Conservation (phyloP, 1,140 invertebrate species). For the Trichogramma pretiosum region DNA sequence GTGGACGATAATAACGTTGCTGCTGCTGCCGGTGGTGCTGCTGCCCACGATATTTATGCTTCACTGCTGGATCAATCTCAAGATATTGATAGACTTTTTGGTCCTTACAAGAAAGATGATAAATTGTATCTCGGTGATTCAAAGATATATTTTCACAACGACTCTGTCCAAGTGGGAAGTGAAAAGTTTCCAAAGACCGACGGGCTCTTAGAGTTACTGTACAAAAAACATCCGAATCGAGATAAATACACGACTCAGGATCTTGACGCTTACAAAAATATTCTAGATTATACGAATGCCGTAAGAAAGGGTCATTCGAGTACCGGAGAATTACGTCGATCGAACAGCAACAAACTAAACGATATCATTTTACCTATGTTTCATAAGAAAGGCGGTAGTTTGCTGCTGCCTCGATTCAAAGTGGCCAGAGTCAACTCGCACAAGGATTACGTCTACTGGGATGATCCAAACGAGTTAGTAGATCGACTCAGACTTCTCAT, state of each 20-base stretch:
- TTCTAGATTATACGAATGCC: conserved; percentile 20
- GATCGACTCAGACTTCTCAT: conserved; percentile 30
- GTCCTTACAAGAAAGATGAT: conserved; percentile 1
- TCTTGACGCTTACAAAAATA: conserved; percentile 13
- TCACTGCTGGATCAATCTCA: no score
- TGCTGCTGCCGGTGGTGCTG: background rate
- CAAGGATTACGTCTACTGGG: conserved; percentile 32
- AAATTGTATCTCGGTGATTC: conserved; percentile 12
- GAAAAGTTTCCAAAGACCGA: background rate
- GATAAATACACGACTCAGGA: conserved; percentile 6
- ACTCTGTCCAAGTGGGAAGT: conserved; percentile 9
- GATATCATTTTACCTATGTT: conserved; percentile 7
- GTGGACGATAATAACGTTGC: background rate
- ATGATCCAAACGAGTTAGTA: conserved; percentile 37
- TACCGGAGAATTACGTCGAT: conserved; percentile 8
- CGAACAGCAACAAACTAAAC: conserved; percentile 10
- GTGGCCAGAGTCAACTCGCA: no score
- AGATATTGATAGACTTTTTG: background rate
- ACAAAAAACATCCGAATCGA: conserved; percentile 15
- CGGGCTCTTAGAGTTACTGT: conserved; percentile 17
- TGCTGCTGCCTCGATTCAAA: conserved; percentile 1
- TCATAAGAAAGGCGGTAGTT: background rate
- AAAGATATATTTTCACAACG: conserved; percentile 10
- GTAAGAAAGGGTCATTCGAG: conserved; percentile 17
- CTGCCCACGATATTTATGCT: background rate